phyloP scores from a whole-genome alignment of 2,113 vertebrate species.

The Chaetura pelagica region DNA sequence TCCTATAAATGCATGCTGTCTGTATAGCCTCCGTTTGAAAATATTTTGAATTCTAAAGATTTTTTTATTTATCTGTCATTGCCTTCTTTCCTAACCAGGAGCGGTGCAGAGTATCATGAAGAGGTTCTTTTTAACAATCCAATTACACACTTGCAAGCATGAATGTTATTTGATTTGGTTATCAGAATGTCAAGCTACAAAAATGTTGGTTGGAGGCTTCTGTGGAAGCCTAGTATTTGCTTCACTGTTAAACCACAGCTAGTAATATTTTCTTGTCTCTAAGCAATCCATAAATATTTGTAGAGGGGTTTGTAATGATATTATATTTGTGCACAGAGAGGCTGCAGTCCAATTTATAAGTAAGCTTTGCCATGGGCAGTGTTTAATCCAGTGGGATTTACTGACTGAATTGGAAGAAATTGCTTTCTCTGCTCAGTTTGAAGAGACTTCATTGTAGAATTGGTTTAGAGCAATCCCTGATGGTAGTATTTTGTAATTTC shows the following conservation, averaged over 20 bases:
- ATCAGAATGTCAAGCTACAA: background rate
- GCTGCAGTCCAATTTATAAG: background rate
- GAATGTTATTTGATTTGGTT: background rate
- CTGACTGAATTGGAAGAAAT: background rate
- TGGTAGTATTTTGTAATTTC: background rate
- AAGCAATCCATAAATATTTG: background rate
- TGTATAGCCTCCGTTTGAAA: background rate
- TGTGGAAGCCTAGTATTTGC: background rate
- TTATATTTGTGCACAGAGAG: background rate
- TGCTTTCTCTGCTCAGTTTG: background rate
- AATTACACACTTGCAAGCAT: background rate
- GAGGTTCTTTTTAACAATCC: background rate
- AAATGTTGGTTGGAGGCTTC: background rate
- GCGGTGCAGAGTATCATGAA: background rate
- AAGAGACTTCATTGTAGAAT: background rate
- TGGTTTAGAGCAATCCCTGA: background rate
- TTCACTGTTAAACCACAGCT: background rate
- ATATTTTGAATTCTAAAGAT: background rate
- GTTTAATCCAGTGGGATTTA: constrained; percentile 2
- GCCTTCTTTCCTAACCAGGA: background rate
- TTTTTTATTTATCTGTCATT: background rate
- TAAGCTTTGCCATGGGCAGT: background rate
- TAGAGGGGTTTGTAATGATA: background rate
- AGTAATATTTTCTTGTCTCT: background rate
- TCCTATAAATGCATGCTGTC: background rate